Evolutionary conservation across 2,797 vertebrate genomes (phyloP), one percentile per base, ranked within the genome.

Genomic region (Hirundo rustica): DNA sequence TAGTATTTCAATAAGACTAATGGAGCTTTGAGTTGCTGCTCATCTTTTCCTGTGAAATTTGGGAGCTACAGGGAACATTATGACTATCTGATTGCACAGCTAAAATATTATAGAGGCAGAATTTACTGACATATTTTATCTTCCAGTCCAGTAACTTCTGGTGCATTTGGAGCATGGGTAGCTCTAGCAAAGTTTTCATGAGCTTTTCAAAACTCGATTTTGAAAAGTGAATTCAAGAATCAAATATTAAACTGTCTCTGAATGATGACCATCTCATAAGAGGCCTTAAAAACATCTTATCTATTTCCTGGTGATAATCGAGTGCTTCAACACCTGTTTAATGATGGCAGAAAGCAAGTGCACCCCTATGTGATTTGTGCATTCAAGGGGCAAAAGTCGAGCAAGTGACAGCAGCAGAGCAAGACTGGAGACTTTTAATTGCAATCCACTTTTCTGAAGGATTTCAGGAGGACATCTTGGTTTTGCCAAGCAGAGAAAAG

Each of bases 1-100:
- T 55, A 74, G 38, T 71, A 61, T 89, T 92, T 88, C 78, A 83
- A 47, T 83, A 85, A 89, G 65, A 71, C 38, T 94, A 85, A 92
- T 61, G 67, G 57, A 85, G 48, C 44, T 87, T 53, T 71, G 23
- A 89, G 65, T 10, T 68, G 47, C 21, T 85, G 71, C 38, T 74
- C 36, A 77, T 51, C 27, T 91, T 91, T 64, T 87, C 32, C 50
- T 85, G 57, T 61, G 64, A 91, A 89, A 72, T 73, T 91, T 14
- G 10, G 72, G 60, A 85, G 50, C 36, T 85, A 73, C 26, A 40
- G 13, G 26, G 29, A 91, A 38, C 29, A 26, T 70, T 53, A 88
- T 47, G 67, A 55, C 38, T 70, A 25, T 55, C 36, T 92, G 71
- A 61, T 86, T 79, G 32, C 2, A 1, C n/a, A 62, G 58, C 26